These are phyloP conservation scores for Hybos culiciformis DNA, from an alignment of 2,888 invertebrate species.

Conservation along the genomic window DNA sequence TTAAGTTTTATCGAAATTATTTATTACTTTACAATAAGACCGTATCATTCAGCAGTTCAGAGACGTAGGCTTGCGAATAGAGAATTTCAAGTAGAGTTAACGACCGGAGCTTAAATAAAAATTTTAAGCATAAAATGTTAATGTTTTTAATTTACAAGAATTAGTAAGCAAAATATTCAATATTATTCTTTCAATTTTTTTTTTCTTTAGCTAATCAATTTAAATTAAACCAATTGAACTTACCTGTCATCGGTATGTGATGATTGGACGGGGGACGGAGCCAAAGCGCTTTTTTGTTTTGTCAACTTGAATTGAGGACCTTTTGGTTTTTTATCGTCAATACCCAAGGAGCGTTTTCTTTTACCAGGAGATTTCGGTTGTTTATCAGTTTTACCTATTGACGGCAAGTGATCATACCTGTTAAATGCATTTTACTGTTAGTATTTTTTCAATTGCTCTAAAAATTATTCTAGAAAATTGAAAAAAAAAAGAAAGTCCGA, in stretches of 20 bases:
- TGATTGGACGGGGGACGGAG: constrained; percentile 33
- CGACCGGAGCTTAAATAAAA: constrained; percentile 2
- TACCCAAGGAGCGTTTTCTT: constrained; percentile 25
- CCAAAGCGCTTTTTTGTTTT: constrained; percentile 40
- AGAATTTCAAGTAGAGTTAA: constrained; percentile 20
- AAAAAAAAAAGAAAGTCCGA: no score
- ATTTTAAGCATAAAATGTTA: not conserved
- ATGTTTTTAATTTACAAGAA: constrained; percentile 9
- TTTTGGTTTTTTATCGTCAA: constrained; percentile 42
- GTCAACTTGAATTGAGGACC: constrained; percentile 45
- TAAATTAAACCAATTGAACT: not conserved
- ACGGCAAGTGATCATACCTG: no score
- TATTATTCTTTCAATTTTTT: no score
- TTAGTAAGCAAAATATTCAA: no score
- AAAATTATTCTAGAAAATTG: no score
- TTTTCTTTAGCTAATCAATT: no score
- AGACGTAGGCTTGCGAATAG: constrained; percentile 37
- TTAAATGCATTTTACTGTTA: no score
- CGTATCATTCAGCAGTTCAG: constrained; percentile 23
- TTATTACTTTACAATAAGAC: constrained; percentile 41
- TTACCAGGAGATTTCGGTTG: constrained; percentile 23
- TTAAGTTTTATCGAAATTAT: constrained; percentile 50
- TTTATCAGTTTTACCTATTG: constrained; percentile 10
- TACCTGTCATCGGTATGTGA: constrained; percentile 36
- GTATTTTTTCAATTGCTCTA: no score